Base-by-base conservation (phyloP, 2,888 invertebrate genomes). In the Onthophagus sagittarius region DNA sequence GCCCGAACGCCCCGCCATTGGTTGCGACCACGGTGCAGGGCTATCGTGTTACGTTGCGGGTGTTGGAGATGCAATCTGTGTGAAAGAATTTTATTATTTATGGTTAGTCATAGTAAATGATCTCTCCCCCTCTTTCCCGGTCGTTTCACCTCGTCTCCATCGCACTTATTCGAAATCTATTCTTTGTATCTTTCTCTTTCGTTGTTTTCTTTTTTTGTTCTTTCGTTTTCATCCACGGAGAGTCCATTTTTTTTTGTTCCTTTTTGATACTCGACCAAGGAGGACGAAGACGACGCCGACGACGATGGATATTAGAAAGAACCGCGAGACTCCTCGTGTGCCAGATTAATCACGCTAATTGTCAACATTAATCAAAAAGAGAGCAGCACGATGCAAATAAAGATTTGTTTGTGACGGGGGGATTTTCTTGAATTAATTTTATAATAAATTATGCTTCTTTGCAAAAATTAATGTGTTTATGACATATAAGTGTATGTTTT, bases 11-110 rank as follows among this genome's bases (percentile, higher is more conserved):
- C 23, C 23, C 78, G 76, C 79, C 77, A 79, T 79, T 79, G 79
- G 79, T 71, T 75, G 75, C 39, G 39, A 77, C 74, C 76, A 23
- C 76, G 77, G 78, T 78, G 78, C 79, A 77, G 79, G 76, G 77
- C 77, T 79, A 78, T 79, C 79, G 78, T 79, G 79, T 79, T 79
- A 79, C 79, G 78, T 79, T 78, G 79, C 79, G 79, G 79, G 79
- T 79, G 79, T 79, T 79, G 76, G 78, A 79, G 79, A 79, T 79
- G 79, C 77, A 78, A 79, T 79, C 79, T 78, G 77, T 78, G 77
- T 79, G 77, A 79, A 79, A 78, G 79, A 79, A 79, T 79, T 79
- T 79, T 79, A 79, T 79, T 79, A 79, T 79, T 79, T 79, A 79
- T 79, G 78, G 79, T 78, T 79, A 78, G 79, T 79, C 79, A 78